These are phyloP conservation scores for Malurus elegans DNA, from an alignment of 2,113 vertebrate genomes.

Conservation along the genomic window DNA sequence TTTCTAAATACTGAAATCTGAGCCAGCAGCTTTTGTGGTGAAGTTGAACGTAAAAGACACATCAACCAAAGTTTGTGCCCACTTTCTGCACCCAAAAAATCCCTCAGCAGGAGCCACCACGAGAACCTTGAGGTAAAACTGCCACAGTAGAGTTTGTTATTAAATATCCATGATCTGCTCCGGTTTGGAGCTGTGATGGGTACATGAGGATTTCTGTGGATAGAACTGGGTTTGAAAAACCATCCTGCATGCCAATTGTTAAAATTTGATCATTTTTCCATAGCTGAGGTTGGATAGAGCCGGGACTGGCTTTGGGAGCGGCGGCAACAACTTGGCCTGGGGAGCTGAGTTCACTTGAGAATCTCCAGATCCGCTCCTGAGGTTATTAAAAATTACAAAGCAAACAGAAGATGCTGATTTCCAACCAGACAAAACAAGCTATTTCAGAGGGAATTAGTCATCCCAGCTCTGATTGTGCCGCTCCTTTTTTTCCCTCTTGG, in stretches of 20 bases:
- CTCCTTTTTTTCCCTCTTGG: neutral
- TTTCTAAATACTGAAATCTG: neutral
- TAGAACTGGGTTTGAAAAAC: neutral
- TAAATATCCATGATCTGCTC: neutral
- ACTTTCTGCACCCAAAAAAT: neutral
- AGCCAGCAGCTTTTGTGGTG: neutral
- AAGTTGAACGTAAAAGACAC: neutral
- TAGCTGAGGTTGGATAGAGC: neutral
- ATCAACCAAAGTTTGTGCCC: neutral
- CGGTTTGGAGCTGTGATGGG: neutral
- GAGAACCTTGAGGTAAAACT: neutral
- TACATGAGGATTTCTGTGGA: accelerated
- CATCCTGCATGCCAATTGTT: accelerated
- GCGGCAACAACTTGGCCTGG: neutral
- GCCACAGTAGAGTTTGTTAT: accelerated
- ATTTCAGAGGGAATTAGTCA: conserved; percentile 54
- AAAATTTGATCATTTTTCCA: neutral
- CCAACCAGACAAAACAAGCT: conserved; percentile 62
- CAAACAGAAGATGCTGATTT: conserved; percentile 47
- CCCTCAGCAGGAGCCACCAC: neutral
- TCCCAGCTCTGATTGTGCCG: neutral
- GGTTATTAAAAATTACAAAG: conserved; percentile 52
- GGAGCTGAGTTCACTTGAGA: neutral
- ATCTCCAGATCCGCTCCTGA: conserved; percentile 43
- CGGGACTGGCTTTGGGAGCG: accelerated